Percentiles rank a stretch among this genome's conserved stretches.
Conservation (phyloP, 2,113 vertebrate species). For the Anarrhichthys ocellatus region DNA sequence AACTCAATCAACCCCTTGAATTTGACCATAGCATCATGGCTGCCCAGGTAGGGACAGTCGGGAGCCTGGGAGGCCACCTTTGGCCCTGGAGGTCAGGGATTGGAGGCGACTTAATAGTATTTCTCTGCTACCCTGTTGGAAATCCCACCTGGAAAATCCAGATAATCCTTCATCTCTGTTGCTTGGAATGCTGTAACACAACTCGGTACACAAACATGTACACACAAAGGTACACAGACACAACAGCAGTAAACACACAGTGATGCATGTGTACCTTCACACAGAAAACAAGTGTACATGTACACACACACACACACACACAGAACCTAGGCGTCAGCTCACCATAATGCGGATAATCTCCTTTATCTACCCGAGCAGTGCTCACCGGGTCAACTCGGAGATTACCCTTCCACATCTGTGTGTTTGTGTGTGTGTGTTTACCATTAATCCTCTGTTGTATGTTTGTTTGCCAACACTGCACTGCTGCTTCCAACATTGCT, state of each 20-base stretch:
- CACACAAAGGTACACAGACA: slow-evolving; percentile 8
- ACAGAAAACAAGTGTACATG: slow-evolving; percentile 1
- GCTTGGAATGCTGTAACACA: slow-evolving; percentile 43
- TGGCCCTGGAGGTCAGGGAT: slow-evolving; percentile 48
- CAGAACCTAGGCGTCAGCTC: slow-evolving; percentile 19
- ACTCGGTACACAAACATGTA: slow-evolving; percentile 1
- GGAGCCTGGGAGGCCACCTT: slow-evolving; percentile 12
- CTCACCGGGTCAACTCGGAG: slow-evolving; percentile 68
- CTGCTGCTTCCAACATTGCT: slow-evolving; percentile 28
- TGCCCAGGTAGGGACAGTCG: not conserved
- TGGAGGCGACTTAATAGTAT: slow-evolving; percentile 56
- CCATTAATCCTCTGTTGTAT: slow-evolving; percentile 33
- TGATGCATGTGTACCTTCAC: slow-evolving; percentile 9
- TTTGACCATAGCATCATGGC: not conserved
- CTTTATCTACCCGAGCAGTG: slow-evolving; percentile 69
- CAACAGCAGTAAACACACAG: slow-evolving; percentile 27
- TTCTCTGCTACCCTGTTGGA: slow-evolving; percentile 50
- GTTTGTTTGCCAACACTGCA: slow-evolving; percentile 47
- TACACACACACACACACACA: slow-evolving; percentile 9
- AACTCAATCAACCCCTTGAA: not conserved
- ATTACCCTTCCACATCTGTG: slow-evolving; percentile 49
- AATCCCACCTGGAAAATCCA: slow-evolving; percentile 70
- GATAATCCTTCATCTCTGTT: slow-evolving; percentile 68
- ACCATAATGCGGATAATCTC: slow-evolving; percentile 72
- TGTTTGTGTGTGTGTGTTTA: slow-evolving; percentile 41